A percentile compares a stretch with the other conserved stretches of the same genome.
Conservation (phyloP, 2,113 vertebrate species). For the Bos indicus region DNA sequence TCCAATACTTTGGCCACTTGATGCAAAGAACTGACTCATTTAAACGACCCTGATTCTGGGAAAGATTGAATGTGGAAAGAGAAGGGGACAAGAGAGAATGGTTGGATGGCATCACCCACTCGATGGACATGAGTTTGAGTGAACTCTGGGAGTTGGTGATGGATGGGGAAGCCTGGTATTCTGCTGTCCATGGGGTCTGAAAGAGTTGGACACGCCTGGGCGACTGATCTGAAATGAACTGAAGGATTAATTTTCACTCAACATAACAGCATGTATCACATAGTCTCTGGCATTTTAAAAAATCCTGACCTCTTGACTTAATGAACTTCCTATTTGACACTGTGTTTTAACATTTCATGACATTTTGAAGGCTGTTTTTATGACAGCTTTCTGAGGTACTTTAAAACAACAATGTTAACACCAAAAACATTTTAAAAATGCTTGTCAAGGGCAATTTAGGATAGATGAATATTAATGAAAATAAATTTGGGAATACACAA, state of each 20-base stretch:
- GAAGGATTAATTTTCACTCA: not conserved
- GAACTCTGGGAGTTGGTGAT: not conserved
- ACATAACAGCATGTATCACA: not conserved
- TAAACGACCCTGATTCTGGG: not conserved
- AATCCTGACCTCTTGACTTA: conserved; percentile 28
- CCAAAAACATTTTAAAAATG: not conserved
- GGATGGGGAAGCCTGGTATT: not conserved
- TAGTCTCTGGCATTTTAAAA: not conserved
- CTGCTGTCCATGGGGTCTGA: not conserved
- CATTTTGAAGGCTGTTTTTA: conserved; percentile 46
- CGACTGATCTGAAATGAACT: not conserved
- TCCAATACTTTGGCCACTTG: not conserved
- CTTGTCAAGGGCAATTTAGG: not conserved
- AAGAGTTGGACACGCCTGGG: not conserved
- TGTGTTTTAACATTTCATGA: conserved; percentile 24
- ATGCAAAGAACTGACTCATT: not conserved
- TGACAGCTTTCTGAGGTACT: not conserved
- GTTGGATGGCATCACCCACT: not conserved
- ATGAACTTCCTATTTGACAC: not conserved
- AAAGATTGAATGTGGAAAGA: not conserved
- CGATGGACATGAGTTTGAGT: not conserved
- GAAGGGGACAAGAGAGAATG: not conserved
- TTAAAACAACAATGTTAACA: conserved; percentile 7
- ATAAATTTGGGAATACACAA: not conserved
- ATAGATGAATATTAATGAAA: not conserved